Conservation (phyloP, 1,140 invertebrate genomes). For the Maconellicoccus hirsutus region DNA sequence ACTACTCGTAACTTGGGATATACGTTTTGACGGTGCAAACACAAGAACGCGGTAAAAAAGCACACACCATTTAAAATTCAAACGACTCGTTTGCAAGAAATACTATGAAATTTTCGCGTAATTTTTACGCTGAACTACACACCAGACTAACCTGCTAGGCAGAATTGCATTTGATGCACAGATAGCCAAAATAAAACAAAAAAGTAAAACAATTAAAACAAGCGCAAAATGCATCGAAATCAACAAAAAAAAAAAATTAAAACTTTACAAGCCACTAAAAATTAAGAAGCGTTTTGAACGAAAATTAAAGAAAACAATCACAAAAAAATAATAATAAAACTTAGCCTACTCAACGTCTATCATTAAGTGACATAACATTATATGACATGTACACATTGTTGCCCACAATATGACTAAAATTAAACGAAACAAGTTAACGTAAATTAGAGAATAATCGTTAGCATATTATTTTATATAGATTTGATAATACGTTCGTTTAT, state of each 20-base stretch:
- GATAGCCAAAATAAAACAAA: conserved; percentile 1
- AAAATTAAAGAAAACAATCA: background rate
- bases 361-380: background rate
- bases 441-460: conserved; percentile 9
- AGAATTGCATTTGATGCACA: background rate
- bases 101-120: conserved; percentile 6
- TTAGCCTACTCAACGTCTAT: background rate
- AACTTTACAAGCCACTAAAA: background rate
- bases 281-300: conserved; percentile 8
- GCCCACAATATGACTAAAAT: background rate
- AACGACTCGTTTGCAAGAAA: conserved; percentile 11
- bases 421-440: background rate
- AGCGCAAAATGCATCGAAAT: background rate
- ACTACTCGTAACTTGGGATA: too few relatives aligned
- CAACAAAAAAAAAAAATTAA: background rate
- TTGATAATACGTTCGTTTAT: conserved; percentile 12
- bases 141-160: background rate
- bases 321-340: background rate
- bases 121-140: background rate
- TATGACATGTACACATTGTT: conserved; percentile 20
- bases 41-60: conserved; percentile 1
- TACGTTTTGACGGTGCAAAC: too few relatives aligned
- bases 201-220: conserved; percentile 10
- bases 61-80: background rate
- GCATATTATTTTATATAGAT: background rate